A percentile compares a stretch with the other conserved stretches of the same genome.
These are phyloP conservation scores for Lepus timidus DNA, from an alignment of 2,113 vertebrate genomes.

Conservation along the genomic window DNA sequence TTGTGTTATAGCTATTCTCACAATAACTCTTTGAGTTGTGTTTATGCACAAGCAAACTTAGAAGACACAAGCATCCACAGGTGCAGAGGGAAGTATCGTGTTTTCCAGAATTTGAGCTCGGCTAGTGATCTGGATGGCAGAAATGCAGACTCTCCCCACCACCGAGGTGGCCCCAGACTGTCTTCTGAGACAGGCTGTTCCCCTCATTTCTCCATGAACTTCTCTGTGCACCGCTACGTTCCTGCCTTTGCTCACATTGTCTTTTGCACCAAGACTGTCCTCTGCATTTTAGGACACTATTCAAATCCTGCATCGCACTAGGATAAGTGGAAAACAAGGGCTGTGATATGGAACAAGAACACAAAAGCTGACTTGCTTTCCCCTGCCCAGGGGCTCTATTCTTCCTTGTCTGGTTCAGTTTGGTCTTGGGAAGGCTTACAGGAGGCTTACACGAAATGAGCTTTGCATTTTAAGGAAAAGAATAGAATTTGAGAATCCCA, in stretches of 20 bases:
- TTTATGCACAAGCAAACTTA: background rate
- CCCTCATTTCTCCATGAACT: background rate
- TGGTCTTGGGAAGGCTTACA: background rate
- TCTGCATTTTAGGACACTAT: background rate
- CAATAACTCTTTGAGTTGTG: slow-evolving; percentile 35
- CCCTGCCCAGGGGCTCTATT: background rate
- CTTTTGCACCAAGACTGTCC: background rate
- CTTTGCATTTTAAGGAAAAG: background rate
- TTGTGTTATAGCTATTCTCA: background rate
- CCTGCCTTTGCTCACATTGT: background rate
- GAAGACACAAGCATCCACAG: background rate
- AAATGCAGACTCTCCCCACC: background rate
- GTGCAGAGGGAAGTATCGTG: background rate
- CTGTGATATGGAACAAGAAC: background rate
- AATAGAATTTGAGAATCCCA: background rate
- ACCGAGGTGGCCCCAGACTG: background rate
- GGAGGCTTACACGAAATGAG: background rate
- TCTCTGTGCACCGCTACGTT: background rate
- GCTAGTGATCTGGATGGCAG: background rate
- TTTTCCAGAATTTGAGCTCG: background rate
- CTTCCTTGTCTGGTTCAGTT: background rate
- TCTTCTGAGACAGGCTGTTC: background rate
- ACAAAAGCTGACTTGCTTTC: background rate
- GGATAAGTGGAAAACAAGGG: background rate
- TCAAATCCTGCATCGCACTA: background rate